Evolutionary conservation across 2,113 vertebrate species (phyloP).

Genomic region (Columbina picui): DNA sequence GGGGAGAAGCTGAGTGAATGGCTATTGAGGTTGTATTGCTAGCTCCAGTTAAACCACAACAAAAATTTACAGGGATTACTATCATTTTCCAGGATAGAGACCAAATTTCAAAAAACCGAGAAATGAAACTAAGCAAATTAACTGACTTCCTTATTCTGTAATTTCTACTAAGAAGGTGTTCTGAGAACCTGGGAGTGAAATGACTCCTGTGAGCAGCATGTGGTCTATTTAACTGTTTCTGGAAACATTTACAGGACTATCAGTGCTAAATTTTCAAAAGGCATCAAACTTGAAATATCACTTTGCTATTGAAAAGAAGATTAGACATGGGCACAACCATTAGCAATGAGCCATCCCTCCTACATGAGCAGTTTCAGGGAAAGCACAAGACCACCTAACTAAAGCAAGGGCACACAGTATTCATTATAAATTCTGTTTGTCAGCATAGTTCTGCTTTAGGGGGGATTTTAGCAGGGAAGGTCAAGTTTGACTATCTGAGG

Average conservation of each 20-base stretch:
- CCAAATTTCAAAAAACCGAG: not conserved
- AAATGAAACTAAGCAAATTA: not conserved
- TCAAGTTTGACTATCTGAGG: not conserved
- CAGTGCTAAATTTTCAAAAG: not conserved
- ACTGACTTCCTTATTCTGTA: not conserved
- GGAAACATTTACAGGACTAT: not conserved
- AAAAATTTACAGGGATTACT: not conserved
- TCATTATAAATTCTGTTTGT: not conserved
- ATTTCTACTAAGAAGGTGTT: not conserved
- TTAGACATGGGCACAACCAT: fast-evolving
- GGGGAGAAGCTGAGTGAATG: no score
- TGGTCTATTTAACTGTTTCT: not conserved
- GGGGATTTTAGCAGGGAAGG: not conserved
- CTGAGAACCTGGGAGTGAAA: not conserved
- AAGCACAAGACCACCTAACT: not conserved
- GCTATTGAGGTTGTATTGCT: no score
- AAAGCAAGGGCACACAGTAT: not conserved
- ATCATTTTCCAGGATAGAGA: not conserved
- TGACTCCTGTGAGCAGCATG: not conserved
- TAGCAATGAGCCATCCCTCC: not conserved
- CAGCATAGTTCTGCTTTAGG: not conserved
- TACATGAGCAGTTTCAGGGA: not conserved
- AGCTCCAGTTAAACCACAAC: no score
- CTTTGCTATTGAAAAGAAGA: not conserved
- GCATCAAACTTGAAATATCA: not conserved